These are phyloP conservation scores for Stegostoma tigrinum DNA, from an alignment of 2,113 vertebrate species.

Conservation along the genomic window DNA sequence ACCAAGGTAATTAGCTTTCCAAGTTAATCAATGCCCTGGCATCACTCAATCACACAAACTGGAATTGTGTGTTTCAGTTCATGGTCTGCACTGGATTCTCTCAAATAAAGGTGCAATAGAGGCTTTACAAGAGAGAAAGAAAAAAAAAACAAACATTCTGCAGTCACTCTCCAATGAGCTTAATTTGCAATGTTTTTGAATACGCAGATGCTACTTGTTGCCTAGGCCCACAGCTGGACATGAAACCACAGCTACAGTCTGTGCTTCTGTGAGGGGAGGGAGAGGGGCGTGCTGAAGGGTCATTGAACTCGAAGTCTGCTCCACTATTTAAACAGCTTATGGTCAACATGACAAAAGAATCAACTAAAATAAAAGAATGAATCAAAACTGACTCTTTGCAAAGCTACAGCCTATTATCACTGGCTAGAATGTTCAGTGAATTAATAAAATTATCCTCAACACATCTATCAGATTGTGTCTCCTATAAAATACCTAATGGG, in stretches of 20 bases:
- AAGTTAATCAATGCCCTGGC: background rate
- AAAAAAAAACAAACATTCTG: too few species aligned
- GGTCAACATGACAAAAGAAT: background rate
- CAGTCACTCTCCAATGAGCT: background rate
- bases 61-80: background rate
- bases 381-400: background rate
- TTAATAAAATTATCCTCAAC: background rate
- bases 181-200: background rate
- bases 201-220: background rate
- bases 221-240: background rate
- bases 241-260: background rate
- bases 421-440: background rate
- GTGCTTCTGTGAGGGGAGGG: background rate
- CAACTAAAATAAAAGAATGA: background rate
- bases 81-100: background rate
- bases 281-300: background rate
- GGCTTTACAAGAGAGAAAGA: background rate
- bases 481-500: background rate
- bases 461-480: background rate
- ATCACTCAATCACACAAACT: background rate
- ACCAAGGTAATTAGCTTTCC: background rate
- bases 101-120: background rate
- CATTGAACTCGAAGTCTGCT: background rate
- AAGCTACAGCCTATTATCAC: background rate
- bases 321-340: background rate